phyloP scores from a whole-genome alignment of 2,113 vertebrate species.

The Papio anubis region DNA sequence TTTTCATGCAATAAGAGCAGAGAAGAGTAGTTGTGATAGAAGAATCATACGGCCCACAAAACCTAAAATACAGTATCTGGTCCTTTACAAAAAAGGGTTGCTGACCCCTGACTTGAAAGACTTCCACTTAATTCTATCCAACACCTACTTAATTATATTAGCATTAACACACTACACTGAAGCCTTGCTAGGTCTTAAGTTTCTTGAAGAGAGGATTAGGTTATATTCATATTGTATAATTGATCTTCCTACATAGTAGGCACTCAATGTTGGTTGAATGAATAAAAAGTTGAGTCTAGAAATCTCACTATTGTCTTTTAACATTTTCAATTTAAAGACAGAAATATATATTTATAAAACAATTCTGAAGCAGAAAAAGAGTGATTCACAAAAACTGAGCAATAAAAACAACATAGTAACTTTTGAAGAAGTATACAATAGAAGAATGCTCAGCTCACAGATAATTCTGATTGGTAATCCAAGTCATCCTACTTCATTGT shows the following conservation, averaged over 20 bases:
- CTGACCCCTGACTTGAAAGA: not conserved
- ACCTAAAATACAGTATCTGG: not conserved
- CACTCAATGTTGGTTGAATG: not conserved
- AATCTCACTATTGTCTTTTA: not conserved
- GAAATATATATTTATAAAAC: not conserved
- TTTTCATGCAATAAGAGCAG: too few relatives aligned
- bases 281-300: not conserved
- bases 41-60: not conserved
- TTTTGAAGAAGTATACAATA: not conserved
- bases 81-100: not conserved
- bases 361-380: slow-evolving; percentile 10
- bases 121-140: not conserved
- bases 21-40: not conserved
- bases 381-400: not conserved
- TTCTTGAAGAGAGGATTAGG: not conserved
- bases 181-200: not conserved
- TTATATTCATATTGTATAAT: not conserved
- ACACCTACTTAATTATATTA: not conserved
- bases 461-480: not conserved
- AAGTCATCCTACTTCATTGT: not conserved
- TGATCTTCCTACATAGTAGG: not conserved
- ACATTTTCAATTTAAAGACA: not conserved
- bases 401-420: not conserved
- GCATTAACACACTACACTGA: not conserved
- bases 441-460: not conserved